Evolutionary conservation across 2,113 vertebrate species (phyloP), one percentile per base, ranked within the genome.

Genomic region (Notothenia rossii): DNA sequence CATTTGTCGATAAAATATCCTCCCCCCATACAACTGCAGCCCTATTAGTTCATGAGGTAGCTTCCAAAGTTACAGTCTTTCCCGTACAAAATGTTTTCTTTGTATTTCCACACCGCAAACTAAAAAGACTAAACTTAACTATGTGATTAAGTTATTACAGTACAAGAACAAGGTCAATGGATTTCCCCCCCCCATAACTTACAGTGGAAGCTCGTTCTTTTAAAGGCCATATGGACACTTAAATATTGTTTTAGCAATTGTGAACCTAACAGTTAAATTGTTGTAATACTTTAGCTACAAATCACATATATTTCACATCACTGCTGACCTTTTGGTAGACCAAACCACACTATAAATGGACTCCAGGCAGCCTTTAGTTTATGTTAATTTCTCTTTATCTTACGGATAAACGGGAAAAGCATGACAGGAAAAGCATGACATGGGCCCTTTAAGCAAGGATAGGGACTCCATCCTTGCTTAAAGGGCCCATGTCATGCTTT

Each of bases 321-420:
- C 54, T 46, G 29, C 18, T 61, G 56, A 50, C 56, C 70, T 72
- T 59, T 72, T 20, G 11, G 45, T 40, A 7, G 48, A 50, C 17
- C 29, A 4, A 29, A 29, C 29, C 56, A 33, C 3, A 25, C 15
- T 49, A 33, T 59, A 10, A 14, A 22, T 22, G 22, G 22, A 36
- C 46, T 54, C 13, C n/a, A 54, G 15, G 56, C 11, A 20, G 29
- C 46, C 25, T 61, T 74, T 29, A 8, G 48, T 54, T n/a, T 50
- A 18, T 12, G 2, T 59, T 58, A 0, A 12, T 40, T 49, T 59
- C 12, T 12, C 25, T 7, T 4, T 6, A 50, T 43, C 54, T 50
- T 50, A 1, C 18, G 22, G 22, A 22, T 22, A 22, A 22, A 22
- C 22, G 1, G 22, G 22, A 22, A 22, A 22, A 22, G 22, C 22